Evolutionary conservation across 1,140 invertebrate genomes (phyloP).

Genomic region (Notospermus geniculatus): DNA sequence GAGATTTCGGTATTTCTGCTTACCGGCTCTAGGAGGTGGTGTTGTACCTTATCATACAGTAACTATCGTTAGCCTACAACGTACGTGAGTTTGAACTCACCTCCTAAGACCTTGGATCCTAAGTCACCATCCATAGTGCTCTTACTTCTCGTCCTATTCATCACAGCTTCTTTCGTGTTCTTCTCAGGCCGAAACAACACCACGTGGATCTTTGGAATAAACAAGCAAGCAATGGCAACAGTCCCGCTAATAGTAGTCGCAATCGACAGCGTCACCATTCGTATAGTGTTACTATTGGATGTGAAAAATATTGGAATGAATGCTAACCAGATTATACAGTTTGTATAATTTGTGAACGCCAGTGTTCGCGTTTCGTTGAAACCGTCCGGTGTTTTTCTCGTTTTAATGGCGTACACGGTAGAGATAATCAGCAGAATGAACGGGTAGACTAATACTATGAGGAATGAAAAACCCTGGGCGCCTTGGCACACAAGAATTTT

Average conservation of each 20-base stretch:
- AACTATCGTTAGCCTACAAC: too few relatives aligned
- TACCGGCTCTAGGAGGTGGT: too few relatives aligned
- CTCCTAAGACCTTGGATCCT: too few relatives aligned
- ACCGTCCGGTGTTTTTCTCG: constrained; percentile 85
- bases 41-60: too few relatives aligned
- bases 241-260: constrained; percentile 72
- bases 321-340: constrained; percentile 69
- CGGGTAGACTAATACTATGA: constrained; percentile 70
- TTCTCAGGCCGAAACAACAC: constrained; percentile 72
- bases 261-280: constrained; percentile 63
- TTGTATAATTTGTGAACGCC: constrained; percentile 92
- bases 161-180: constrained; percentile 53
- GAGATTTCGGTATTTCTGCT: too few relatives aligned
- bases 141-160: constrained; percentile 39
- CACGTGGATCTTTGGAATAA: constrained; percentile 72
- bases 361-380: constrained; percentile 91
- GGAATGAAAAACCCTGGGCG: constrained; percentile 66
- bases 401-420: constrained; percentile 71
- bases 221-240: constrained; percentile 70
- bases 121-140: too few relatives aligned
- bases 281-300: constrained; percentile 66
- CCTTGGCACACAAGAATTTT: constrained; percentile 62
- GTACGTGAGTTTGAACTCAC: too few relatives aligned
- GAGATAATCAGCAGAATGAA: constrained; percentile 69
- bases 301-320: constrained; percentile 71